A percentile compares a stretch with the other conserved stretches of the same genome.
phyloP scores from a whole-genome alignment of 2,113 vertebrate species.

The Pseudois nayaur region DNA sequence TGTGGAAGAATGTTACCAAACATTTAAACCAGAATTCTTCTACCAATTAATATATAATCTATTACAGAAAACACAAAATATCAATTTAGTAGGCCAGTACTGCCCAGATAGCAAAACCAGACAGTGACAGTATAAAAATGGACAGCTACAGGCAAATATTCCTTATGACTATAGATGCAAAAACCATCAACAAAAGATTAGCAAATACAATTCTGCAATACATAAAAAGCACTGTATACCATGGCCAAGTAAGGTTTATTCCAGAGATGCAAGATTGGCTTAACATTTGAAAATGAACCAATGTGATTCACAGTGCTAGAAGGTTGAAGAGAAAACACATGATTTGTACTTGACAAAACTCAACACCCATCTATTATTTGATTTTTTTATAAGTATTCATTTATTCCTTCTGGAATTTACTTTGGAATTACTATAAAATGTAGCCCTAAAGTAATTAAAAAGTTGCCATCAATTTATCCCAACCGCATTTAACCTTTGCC shows the following conservation, averaged over 20 bases:
- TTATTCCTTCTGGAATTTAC: neutral
- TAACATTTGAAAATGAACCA: neutral
- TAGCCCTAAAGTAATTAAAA: neutral
- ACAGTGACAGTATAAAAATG: neutral
- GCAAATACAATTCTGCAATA: neutral
- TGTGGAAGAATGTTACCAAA: neutral
- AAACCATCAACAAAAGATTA: neutral
- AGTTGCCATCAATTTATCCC: neutral
- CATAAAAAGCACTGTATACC: neutral
- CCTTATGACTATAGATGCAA: neutral
- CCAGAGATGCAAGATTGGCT: neutral
- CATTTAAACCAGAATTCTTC: neutral
- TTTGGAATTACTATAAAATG: neutral
- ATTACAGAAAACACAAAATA: neutral
- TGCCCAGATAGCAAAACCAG: neutral
- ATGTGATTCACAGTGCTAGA: neutral
- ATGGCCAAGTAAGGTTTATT: neutral
- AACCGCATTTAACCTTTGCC: neutral
- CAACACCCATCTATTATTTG: neutral
- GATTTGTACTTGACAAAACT: neutral
- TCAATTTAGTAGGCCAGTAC: neutral
- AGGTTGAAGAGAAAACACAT: neutral
- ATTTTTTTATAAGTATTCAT: neutral
- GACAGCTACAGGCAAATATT: neutral
- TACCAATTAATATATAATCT: neutral